Conservation (phyloP, 1,140 invertebrate species). For the Thalassaphorura encarpata region DNA sequence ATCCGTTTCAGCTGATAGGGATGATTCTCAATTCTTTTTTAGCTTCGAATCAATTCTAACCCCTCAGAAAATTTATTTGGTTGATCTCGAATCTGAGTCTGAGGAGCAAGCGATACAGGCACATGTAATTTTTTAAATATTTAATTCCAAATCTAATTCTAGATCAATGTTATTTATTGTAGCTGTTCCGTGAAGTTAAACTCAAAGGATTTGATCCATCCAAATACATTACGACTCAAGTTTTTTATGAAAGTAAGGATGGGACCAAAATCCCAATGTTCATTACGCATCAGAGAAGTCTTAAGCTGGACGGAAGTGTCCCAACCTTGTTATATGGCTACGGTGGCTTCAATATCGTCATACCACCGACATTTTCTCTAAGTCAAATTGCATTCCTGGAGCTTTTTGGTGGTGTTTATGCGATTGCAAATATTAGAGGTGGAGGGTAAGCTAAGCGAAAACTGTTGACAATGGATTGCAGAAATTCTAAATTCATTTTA, state of each 20-base stretch:
- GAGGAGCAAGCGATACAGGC: conserved; percentile 53
- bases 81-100: conserved; percentile 59
- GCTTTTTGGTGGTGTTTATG: conserved; percentile 77
- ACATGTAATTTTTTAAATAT: conserved; percentile 1
- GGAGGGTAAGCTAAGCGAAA: conserved; percentile 59
- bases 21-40: conserved; percentile 84
- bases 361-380: conserved; percentile 75
- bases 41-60: conserved; percentile 87
- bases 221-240: conserved; percentile 73
- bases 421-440: conserved; percentile 88
- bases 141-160: neutral
- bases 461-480: conserved; percentile 11
- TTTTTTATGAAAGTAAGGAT: conserved; percentile 92
- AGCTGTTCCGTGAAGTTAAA: conserved; percentile 74
- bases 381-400: conserved; percentile 79
- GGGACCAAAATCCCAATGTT: conserved; percentile 97
- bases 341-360: conserved; percentile 90
- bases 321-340: conserved; percentile 89
- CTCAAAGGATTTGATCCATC: conserved; percentile 71
- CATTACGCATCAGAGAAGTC: conserved; percentile 59
- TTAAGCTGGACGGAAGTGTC: conserved; percentile 51
- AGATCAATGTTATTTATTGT: conserved; percentile 6
- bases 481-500: conserved; percentile 9
- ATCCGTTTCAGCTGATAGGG: conserved; percentile 71
- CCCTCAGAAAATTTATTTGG: conserved; percentile 79